Conservation (phyloP, 2,113 vertebrate species). For the Dicaeum eximium region DNA sequence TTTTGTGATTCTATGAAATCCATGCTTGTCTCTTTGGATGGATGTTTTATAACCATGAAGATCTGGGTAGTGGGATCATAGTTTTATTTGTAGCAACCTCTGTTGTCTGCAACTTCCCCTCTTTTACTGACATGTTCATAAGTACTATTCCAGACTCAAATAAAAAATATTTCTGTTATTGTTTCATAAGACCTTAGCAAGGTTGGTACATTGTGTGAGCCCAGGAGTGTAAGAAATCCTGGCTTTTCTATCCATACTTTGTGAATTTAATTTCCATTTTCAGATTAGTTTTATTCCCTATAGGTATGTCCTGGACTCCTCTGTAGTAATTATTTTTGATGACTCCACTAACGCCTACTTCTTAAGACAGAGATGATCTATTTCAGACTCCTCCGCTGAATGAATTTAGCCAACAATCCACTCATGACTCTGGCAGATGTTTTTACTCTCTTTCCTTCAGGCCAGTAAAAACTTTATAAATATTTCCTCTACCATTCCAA, state of each 20-base stretch:
- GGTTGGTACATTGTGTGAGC: not conserved
- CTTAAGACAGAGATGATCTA: slow-evolving; percentile 25
- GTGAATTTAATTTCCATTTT: slow-evolving; percentile 25
- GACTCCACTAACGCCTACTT: slow-evolving; percentile 37
- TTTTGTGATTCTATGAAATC: not conserved
- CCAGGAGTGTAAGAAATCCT: not conserved
- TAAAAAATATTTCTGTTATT: not conserved
- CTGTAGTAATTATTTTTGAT: slow-evolving; percentile 28
- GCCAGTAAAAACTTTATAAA: slow-evolving; percentile 39
- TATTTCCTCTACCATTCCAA: slow-evolving; percentile 21
- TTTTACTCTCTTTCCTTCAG: slow-evolving; percentile 16
- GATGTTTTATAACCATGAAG: not conserved
- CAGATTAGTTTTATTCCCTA: slow-evolving; percentile 42
- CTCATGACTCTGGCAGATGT: slow-evolving; percentile 57
- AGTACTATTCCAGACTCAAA: slow-evolving; percentile 5
- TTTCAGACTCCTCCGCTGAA: slow-evolving; percentile 34
- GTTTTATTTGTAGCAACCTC: not conserved
- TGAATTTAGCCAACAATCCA: slow-evolving; percentile 41
- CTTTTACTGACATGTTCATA: not conserved
- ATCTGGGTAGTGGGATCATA: not conserved
- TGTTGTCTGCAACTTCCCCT: not conserved
- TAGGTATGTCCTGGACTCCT: slow-evolving; percentile 50
- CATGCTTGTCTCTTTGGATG: not conserved
- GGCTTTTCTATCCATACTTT: not conserved
- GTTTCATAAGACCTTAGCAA: not conserved